Base-by-base conservation (phyloP, 1,140 invertebrate genomes). In the Lepidurus packardi region DNA sequence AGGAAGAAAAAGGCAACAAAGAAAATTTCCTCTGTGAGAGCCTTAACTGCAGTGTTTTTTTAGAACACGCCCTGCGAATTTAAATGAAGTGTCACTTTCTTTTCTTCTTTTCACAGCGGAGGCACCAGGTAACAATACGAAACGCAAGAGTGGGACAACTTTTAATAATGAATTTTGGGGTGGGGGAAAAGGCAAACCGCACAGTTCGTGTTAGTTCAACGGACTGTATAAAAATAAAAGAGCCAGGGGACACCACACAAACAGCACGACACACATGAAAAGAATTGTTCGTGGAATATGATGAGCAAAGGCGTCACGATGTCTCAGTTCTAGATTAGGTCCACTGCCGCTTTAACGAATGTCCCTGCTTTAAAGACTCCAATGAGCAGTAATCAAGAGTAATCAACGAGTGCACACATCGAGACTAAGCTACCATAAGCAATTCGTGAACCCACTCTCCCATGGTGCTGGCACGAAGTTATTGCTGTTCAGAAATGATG, bases 181-280 rank as follows among this genome's bases (percentile, higher is more conserved):
- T 7, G 53, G 53, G 11, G 21, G 34, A 34, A 34, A 34, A 34
- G 34, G 34, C 34, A 34, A 34, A 34, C 34, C 53, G 53, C 53
- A 8, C 53, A 21, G 53, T n/a, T 65, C 3, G 53, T 65, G 21
- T 65, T 65, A 65, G 53, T 65, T 65, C 53, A 65, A 65, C 53
- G 53, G 53, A 65, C 53, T 21, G 21, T 21, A 21, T 21, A 65
- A 65, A 7, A 16, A 65, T 65, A 65, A 65, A n/a, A 65, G 53
- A 65, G 53, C 53, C n/a, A 65, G 53, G 53, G 53, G 53, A 65
- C 53, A 65, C 53, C 21, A 21, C 53, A 65, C 53, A 65, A 47
- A 65, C 21, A 65, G 21, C 16, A 65, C 53, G 53, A 65, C 53
- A 65, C 13, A 65, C 53, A 65, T 6, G 21, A 65, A 65, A 65